A percentile compares a stretch with the other conserved stretches of the same genome.
Evolutionary conservation across 2,888 invertebrate species (phyloP).

Genomic region (Agriopis aurantiaria): DNA sequence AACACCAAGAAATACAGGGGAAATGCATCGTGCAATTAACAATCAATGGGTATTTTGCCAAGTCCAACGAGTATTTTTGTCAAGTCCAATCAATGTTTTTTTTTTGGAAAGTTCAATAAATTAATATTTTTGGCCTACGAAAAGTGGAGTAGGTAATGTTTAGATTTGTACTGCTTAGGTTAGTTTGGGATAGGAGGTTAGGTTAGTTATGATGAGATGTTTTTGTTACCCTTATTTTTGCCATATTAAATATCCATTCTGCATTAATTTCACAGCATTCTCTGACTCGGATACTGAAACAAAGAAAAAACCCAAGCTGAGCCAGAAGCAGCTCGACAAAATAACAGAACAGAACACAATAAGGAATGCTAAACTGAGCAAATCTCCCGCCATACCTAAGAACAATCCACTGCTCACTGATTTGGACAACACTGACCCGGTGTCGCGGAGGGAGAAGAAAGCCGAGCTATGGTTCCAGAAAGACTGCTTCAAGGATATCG

Average conservation of each 20-base stretch:
- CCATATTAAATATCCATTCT: background rate
- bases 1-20: no score
- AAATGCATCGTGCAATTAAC: no score
- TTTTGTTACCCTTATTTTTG: no score
- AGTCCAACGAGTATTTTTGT: no score
- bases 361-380: constrained; percentile 64
- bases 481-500: constrained; percentile 92
- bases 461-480: constrained; percentile 96
- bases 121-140: no score
- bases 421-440: constrained; percentile 91
- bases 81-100: no score
- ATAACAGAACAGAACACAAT: constrained; percentile 76
- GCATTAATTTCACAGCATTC: constrained; percentile 79
- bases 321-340: constrained; percentile 61
- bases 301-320: constrained; percentile 50
- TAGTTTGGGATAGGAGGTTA: no score
- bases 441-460: constrained; percentile 90
- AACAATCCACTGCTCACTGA: constrained; percentile 92
- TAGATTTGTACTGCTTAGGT: no score
- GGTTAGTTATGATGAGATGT: no score
- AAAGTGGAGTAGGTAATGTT: no score
- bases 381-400: constrained; percentile 65
- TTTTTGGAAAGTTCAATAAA: no score
- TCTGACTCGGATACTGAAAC: constrained; percentile 88
- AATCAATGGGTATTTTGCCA: no score